Conservation (phyloP, 1,140 invertebrate species). For the Drosophila suzukii region DNA sequence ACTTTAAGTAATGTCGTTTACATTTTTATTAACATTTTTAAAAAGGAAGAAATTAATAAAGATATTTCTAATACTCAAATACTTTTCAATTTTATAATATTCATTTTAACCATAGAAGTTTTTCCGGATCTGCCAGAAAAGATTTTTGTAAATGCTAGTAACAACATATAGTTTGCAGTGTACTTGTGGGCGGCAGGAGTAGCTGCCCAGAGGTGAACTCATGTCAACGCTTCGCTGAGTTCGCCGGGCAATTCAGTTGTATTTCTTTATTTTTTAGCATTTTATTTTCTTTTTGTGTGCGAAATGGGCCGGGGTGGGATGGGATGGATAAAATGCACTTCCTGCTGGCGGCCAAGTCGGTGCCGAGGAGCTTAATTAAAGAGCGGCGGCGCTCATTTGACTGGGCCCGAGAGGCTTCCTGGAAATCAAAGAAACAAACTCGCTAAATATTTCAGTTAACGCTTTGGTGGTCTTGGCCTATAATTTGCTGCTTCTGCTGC, state of each 20-base stretch:
- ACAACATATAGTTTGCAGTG: conserved; percentile 4
- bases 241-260: conserved; percentile 34
- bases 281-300: conserved; percentile 12
- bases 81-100: too few relatives aligned
- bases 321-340: conserved; percentile 45
- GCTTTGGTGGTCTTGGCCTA: conserved; percentile 82
- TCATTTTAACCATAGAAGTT: too few relatives aligned
- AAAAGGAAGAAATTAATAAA: too few relatives aligned
- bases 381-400: conserved; percentile 73
- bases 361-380: conserved; percentile 70
- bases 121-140: too few relatives aligned
- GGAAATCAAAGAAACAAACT: conserved; percentile 83
- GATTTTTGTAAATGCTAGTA: neutral
- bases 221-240: conserved; percentile 75
- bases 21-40: too few relatives aligned
- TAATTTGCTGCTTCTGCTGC: conserved; percentile 62
- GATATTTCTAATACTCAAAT: too few relatives aligned
- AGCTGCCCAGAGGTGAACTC: conserved; percentile 42
- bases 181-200: conserved; percentile 15
- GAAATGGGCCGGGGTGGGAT: conserved; percentile 10
- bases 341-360: conserved; percentile 63
- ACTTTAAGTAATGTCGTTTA: too few relatives aligned
- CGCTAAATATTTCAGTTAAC: conserved; percentile 83
- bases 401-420: conserved; percentile 71
- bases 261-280: conserved; percentile 21